phyloP scores from a whole-genome alignment of 2,797 vertebrate genomes.

The Pseudochirops corinnae region DNA sequence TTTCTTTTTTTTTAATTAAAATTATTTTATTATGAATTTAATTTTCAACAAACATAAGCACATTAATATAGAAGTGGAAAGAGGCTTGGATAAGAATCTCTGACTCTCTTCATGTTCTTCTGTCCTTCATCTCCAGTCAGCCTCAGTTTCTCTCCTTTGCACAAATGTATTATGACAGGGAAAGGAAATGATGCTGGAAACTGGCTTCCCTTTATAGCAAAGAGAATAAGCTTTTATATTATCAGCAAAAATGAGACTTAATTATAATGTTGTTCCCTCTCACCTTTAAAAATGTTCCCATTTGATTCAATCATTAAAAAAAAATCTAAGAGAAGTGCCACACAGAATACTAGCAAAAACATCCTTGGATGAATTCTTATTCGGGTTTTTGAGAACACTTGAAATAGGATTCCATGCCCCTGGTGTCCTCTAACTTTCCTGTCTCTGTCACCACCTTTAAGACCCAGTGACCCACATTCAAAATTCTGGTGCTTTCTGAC shows the following conservation, averaged over 20 bases:
- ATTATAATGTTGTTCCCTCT: background rate
- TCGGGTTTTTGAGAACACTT: background rate
- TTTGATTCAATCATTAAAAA: background rate
- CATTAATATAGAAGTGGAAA: background rate
- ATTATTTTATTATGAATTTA: background rate
- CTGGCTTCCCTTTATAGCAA: background rate
- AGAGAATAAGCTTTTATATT: background rate
- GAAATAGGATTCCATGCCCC: background rate
- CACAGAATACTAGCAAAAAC: background rate
- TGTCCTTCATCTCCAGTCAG: background rate
- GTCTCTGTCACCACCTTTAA: background rate
- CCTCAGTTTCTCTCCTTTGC: background rate
- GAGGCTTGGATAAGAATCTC: background rate
- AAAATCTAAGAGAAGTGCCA: background rate
- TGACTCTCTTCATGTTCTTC: background rate
- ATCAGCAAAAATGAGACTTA: background rate
- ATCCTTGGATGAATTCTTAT: background rate
- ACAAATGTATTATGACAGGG: background rate
- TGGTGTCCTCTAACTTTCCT: too few species aligned
- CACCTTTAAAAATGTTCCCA: background rate
- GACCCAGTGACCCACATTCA: background rate
- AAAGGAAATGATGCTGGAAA: background rate
- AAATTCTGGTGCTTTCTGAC: background rate
- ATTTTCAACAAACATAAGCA: background rate
- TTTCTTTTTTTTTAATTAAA: background rate